phyloP scores from a whole-genome alignment of 2,888 invertebrate genomes.

The Andrena camellia region DNA sequence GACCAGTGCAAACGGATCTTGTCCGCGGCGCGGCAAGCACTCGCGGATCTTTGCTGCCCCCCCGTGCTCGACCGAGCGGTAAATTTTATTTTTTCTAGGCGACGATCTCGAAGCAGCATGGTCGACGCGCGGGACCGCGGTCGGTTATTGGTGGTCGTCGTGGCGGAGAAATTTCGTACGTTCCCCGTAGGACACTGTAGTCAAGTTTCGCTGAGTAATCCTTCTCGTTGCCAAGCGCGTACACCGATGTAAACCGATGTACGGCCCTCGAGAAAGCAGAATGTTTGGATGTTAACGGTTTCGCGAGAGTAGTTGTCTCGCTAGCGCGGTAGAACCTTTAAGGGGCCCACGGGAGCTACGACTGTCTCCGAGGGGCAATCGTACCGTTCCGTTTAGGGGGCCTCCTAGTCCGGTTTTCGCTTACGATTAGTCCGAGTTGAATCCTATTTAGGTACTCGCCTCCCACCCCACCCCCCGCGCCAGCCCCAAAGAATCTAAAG shows the following conservation, averaged over 20 bases:
- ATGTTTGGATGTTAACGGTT: neutral
- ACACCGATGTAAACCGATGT: neutral
- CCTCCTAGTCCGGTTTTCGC: constrained; percentile 8
- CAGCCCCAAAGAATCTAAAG: neutral
- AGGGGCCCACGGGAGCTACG: too few relatives aligned
- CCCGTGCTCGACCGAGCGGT: constrained; percentile 30
- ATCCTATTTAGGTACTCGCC: neutral
- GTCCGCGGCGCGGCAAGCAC: constrained; percentile 19
- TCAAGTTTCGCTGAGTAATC: constrained; percentile 19
- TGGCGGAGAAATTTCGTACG: constrained; percentile 20
- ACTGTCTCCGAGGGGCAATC: too few relatives aligned
- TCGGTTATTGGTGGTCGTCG: constrained; percentile 25
- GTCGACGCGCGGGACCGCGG: neutral
- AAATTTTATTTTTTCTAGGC: constrained; percentile 78
- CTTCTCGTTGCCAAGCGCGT: neutral
- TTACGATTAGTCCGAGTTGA: constrained; percentile 13
- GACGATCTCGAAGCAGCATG: constrained; percentile 17
- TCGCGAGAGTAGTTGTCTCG: neutral
- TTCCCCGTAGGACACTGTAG: constrained; percentile 50
- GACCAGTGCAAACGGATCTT: neutral
- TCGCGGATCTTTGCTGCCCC: constrained; percentile 44
- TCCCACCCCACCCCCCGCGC: neutral
- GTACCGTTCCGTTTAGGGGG: too few relatives aligned
- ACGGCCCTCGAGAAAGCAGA: neutral
- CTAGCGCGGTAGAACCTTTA: too few relatives aligned